These are phyloP conservation scores for Drosophila longiperda DNA, from an alignment of 2,888 invertebrate genomes.

Conservation along the genomic window DNA sequence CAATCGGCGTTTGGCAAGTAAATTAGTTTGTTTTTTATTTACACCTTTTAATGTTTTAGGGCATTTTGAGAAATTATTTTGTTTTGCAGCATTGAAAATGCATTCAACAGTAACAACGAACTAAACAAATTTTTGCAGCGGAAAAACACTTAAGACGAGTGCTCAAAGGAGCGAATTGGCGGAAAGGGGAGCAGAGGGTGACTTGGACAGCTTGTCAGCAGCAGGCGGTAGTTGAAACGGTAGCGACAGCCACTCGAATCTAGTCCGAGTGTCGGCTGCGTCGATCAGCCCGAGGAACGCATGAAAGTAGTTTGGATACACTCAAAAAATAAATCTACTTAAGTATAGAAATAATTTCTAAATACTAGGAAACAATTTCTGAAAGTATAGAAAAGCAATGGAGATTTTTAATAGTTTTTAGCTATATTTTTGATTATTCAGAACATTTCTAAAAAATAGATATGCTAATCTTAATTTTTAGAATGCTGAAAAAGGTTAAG, in stretches of 20 bases:
- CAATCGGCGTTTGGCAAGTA: background rate
- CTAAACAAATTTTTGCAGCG: slow-evolving; percentile 21
- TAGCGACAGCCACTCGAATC: slow-evolving; percentile 20
- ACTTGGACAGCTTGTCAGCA: background rate
- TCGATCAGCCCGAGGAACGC: slow-evolving; percentile 34
- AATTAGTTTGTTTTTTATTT: slow-evolving; percentile 6
- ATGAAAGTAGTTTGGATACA: slow-evolving; percentile 7
- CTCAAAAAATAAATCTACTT: background rate
- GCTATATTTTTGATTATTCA: no score
- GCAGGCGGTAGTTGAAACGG: slow-evolving; percentile 36
- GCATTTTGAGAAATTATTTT: slow-evolving; percentile 16
- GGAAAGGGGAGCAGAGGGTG: background rate
- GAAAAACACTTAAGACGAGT: background rate
- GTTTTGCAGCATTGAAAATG: slow-evolving; percentile 53
- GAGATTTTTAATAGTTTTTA: no score
- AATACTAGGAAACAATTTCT: background rate
- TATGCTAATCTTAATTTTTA: no score
- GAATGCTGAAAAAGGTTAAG: no score
- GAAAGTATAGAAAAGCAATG: no score
- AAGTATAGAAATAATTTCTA: background rate
- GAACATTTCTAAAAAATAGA: no score
- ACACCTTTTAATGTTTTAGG: slow-evolving; percentile 19
- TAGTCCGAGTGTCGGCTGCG: slow-evolving; percentile 52
- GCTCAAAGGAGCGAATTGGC: slow-evolving; percentile 10
- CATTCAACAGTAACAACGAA: slow-evolving; percentile 46